Evolutionary conservation across 2,888 invertebrate genomes (phyloP), one percentile per base, ranked within the genome.

Genomic region (Arctia plantaginis): DNA sequence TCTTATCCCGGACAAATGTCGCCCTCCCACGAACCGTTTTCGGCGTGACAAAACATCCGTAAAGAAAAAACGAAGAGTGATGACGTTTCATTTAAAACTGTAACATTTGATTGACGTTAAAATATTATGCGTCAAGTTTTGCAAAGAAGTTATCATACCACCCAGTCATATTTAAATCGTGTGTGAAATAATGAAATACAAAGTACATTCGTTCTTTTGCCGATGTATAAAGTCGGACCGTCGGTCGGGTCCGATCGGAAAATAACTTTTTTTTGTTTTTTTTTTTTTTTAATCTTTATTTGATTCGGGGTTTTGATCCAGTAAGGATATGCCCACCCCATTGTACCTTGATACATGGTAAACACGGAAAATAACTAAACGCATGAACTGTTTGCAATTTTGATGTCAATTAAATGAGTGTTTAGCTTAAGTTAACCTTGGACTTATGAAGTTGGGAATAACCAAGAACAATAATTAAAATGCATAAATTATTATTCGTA

Each of bases 61-160:
- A 66, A 72, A 64, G 69, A 76, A 77, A 76, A 73, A 80, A 81
- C 35, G 69, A 81, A 44, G 64, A 77, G 44, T 66, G 66, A 55
- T 78, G 77, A 82, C 74, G 62, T 80, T 77, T 82, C 69, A 74
- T 80, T 82, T 78, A 44, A 72, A 84, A 75, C 76, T 77, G 77
- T 69, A 69, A 59, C 73, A 74, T 75, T 71, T 82, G 85, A 82
- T 76, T 80, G 83, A 82, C 85, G 76, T 82, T 83, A 71, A 85
- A 75, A 82, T 74, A 84, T 85, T 44, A 76, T 66, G 75, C 72
- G 74, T 27, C 76, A 77, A 77, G 70, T 74, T 82, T 73, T 44
- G 74, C 76, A 75, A 82, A 71, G 68, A 74, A 77, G 76, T 78
- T 69, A 70, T 47, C 47, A 27, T 74, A 62, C 77, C 73, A 78